Evolutionary conservation across 2,888 invertebrate species (phyloP).

Genomic region (Automeris io): DNA sequence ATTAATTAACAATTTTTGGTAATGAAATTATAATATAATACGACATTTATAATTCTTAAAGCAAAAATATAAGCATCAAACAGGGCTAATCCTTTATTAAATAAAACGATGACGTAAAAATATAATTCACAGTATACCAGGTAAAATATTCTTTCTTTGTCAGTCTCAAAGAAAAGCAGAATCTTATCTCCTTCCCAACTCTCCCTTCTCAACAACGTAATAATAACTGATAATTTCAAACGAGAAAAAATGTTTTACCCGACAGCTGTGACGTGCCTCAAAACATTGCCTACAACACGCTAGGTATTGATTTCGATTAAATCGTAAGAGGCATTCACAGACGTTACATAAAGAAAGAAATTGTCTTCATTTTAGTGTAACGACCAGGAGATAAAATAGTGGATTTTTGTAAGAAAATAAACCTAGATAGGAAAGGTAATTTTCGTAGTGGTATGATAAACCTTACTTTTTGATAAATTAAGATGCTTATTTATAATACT

Average conservation of each 20-base stretch:
- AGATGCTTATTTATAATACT: too few relatives aligned
- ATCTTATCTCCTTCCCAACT: slow-evolving; percentile 40
- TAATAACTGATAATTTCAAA: slow-evolving; percentile 55
- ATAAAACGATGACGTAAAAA: too few relatives aligned
- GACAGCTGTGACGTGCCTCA: slow-evolving; percentile 24
- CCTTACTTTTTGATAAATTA: too few relatives aligned
- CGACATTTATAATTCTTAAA: too few relatives aligned
- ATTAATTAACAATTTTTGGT: too few relatives aligned
- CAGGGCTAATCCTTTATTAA: too few relatives aligned
- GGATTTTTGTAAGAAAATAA: slow-evolving; percentile 4
- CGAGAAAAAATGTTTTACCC: slow-evolving; percentile 49
- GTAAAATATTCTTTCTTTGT: too few relatives aligned
- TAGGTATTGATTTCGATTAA: slow-evolving; percentile 27
- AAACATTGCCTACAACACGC: slow-evolving; percentile 19
- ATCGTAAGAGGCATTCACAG: slow-evolving; percentile 16
- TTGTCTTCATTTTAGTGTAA: slow-evolving; percentile 11
- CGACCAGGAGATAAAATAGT: slow-evolving; percentile 5
- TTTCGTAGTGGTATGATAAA: too few relatives aligned
- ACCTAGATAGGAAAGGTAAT: background rate
- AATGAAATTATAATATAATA: too few relatives aligned
- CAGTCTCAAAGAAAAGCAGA: slow-evolving; percentile 33
- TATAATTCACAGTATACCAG: too few relatives aligned
- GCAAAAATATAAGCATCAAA: too few relatives aligned
- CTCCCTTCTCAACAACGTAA: slow-evolving; percentile 40
- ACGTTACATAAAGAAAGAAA: slow-evolving; percentile 14